Evolutionary conservation across 2,888 invertebrate genomes (phyloP).

Genomic region (Zygothrica quintamaculata): DNA sequence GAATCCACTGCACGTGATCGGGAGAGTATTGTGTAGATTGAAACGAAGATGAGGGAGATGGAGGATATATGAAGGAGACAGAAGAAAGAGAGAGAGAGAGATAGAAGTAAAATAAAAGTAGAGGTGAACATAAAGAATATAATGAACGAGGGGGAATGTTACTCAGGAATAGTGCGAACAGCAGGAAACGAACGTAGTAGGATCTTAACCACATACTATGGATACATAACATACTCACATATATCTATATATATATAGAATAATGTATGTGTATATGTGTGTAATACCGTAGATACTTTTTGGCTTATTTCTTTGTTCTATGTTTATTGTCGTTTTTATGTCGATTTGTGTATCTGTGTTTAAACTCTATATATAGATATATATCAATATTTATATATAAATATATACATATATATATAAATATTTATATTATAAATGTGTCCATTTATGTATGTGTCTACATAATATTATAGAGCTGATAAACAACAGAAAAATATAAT

Average conservation of each 20-base stretch:
- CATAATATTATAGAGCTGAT: conserved; percentile 39
- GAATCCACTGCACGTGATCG: conserved; percentile 80
- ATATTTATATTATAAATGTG: conserved; percentile 13
- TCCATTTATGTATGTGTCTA: conserved; percentile 32
- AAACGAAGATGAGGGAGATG: conserved; percentile 7
- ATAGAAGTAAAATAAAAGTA: conserved; percentile 1
- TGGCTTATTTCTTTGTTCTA: conserved; percentile 71
- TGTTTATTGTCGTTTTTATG: conserved; percentile 58
- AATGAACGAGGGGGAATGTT: conserved; percentile 43
- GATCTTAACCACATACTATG: conserved; percentile 31
- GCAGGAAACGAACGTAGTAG: conserved; percentile 64
- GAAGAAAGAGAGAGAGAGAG: conserved; percentile 1
- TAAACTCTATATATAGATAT: conserved; percentile 40
- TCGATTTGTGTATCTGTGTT: conserved; percentile 52
- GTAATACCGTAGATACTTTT: conserved; percentile 29
- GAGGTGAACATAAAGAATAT: not conserved
- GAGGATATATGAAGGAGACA: no score
- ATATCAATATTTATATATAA: conserved; percentile 12
- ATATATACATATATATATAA: not conserved
- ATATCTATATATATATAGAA: conserved; percentile 33
- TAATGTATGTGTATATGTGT: not conserved
- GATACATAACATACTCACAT: conserved; percentile 21
- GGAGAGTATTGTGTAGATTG: conserved; percentile 84
- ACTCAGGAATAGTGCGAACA: conserved; percentile 74
- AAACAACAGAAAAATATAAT: conserved; percentile 47